phyloP scores from a whole-genome alignment of 2,888 invertebrate genomes.

The Podabrus alpinus region DNA sequence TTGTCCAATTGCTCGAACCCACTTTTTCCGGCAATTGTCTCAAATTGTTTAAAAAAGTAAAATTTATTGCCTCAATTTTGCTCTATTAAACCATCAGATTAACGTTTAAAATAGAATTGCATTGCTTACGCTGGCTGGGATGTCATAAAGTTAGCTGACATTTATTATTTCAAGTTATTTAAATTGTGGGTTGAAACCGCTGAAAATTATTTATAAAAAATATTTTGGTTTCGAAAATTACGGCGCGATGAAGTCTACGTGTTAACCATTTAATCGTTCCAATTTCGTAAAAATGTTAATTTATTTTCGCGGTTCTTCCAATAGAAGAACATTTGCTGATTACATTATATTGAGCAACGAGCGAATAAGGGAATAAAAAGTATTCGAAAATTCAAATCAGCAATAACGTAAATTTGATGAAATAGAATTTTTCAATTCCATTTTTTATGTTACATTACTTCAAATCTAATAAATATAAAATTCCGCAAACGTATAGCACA shows the following conservation, averaged over 20 bases:
- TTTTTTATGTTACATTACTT: background rate
- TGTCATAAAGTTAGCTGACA: background rate
- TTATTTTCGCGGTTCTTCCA: background rate
- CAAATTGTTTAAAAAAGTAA: background rate
- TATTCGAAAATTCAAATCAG: background rate
- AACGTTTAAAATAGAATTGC: background rate
- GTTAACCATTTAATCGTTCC: background rate
- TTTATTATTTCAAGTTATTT: background rate
- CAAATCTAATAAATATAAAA: background rate
- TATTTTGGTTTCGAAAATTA: no score
- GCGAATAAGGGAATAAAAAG: background rate
- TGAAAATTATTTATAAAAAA: background rate
- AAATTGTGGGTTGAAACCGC: background rate
- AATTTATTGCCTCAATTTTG: background rate
- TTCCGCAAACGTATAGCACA: no score
- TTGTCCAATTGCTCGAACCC: background rate
- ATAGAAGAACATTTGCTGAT: background rate
- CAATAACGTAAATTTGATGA: background rate
- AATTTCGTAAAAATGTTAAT: background rate
- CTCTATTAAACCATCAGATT: background rate
- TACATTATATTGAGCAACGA: background rate
- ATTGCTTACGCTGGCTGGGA: background rate
- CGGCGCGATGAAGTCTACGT: background rate
- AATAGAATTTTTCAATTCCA: background rate
- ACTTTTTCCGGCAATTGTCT: background rate